Evolutionary conservation across 2,113 vertebrate species (phyloP).

Genomic region (Chaenogobius annularis): DNA sequence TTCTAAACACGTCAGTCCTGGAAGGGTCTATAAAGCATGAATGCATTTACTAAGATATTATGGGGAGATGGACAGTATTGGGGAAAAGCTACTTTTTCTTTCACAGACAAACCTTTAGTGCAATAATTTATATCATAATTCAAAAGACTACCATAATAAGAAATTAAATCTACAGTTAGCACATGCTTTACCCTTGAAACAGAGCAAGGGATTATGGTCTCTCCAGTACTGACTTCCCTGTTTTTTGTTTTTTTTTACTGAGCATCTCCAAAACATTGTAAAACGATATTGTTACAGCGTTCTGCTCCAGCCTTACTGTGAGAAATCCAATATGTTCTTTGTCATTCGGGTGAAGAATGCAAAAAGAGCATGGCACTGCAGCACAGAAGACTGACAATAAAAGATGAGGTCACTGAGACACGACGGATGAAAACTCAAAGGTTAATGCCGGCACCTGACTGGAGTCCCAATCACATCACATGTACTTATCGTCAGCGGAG

Average conservation of each 20-base stretch:
- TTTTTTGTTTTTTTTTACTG: background rate
- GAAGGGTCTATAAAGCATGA: no score
- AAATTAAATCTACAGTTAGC: no score
- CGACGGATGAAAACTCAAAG: conserved; percentile 52
- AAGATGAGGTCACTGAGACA: conserved; percentile 55
- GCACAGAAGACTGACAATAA: conserved; percentile 40
- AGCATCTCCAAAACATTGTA: background rate
- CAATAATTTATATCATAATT: no score
- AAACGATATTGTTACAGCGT: background rate
- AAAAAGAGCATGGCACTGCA: background rate
- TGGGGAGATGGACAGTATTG: no score
- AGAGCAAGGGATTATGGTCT: background rate
- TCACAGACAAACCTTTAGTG: background rate
- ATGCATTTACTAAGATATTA: no score
- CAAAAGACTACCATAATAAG: no score
- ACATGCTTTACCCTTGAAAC: background rate
- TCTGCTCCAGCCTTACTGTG: background rate
- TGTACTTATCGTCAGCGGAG: conserved; percentile 31
- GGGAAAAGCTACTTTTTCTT: background rate
- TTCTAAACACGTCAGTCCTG: no score
- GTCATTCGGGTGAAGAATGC: conserved; percentile 2
- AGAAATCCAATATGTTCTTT: conserved; percentile 3
- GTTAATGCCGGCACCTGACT: conserved; percentile 64
- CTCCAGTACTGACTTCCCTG: background rate
- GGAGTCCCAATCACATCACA: conserved; percentile 47